These are phyloP conservation scores for Anoplopoma fimbria DNA, from an alignment of 2,113 vertebrate genomes.

Conservation along the genomic window DNA sequence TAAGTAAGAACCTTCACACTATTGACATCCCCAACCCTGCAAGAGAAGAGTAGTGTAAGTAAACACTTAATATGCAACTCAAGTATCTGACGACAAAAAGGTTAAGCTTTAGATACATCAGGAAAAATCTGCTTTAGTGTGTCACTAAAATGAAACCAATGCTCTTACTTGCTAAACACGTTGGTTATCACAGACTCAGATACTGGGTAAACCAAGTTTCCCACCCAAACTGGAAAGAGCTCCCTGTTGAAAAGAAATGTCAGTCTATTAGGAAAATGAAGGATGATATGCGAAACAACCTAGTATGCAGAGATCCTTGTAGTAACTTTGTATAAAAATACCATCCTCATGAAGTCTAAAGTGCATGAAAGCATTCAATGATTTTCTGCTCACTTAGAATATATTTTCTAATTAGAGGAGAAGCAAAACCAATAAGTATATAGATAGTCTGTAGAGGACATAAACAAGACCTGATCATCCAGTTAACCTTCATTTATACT, in stretches of 20 bases:
- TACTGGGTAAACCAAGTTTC: constrained; percentile 63
- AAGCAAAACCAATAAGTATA: not conserved
- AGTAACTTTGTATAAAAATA: not conserved
- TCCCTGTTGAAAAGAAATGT: constrained; percentile 60
- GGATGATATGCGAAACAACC: not conserved
- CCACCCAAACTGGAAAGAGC: constrained; percentile 81
- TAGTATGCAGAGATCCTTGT: not conserved
- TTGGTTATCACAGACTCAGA: constrained; percentile 33
- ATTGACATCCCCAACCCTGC: constrained; percentile 78
- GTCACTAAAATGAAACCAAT: not conserved
- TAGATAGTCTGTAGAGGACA: not conserved
- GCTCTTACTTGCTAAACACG: constrained; percentile 70
- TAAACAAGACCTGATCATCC: not conserved
- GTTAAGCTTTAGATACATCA: not conserved
- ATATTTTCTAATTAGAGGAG: constrained; percentile 11
- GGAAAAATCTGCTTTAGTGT: not conserved
- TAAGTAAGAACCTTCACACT: constrained; percentile 74
- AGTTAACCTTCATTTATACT: not conserved
- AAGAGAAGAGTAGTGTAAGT: not conserved
- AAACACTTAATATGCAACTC: too few relatives aligned
- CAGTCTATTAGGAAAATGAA: not conserved
- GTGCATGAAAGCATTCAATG: not conserved
- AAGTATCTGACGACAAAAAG: not conserved
- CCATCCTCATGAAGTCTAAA: constrained; percentile 5
- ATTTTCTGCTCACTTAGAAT: constrained; percentile 29